Evolutionary conservation across 1,140 invertebrate species (phyloP), one percentile per base, ranked within the genome.

Genomic region (Drosophila ohnishii): DNA sequence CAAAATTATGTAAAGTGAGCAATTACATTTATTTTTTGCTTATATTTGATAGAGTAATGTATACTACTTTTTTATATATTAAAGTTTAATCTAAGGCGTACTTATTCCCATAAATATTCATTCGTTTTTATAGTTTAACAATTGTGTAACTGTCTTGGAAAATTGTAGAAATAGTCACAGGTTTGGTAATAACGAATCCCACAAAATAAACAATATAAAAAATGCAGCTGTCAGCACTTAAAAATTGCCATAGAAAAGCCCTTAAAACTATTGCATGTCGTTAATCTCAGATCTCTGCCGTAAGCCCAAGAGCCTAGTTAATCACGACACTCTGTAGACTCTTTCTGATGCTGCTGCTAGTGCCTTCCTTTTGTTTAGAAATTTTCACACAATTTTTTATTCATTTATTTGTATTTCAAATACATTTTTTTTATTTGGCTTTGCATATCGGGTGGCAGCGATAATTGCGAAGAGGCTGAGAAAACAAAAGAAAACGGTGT

Each of bases 301-400:
- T 9, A 48, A 57, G 51, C 63, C 51, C 42, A 25, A 50, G 53
- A 19, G 16, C 30, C 22, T 48, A 59, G 32, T 45, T 62, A 56
- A 70, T 75, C 77, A 61, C 71, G 53, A 48, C 67, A 44, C 62
- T 80, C 77, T 62, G 64, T 61, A 40, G 59, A 62, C 30, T 40
- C 50, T 50, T 40, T 56, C 44, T 50, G 48, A 30, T 28, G 50
- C 48, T 19, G 5, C 13, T n/a, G n/a, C 10, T 28, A 28, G n/a
- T 63, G 40, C 42, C 42, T 22, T 14, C 47, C 77, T 66, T 81
- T 73, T 75, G 70, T 73, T 67, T 72, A 34, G 6, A 14, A 56
- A 53, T 28, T 44, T 78, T 83, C 75, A 75, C 80, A 83, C 80
- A 37, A 76, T 78, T 81, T 63, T 74, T 64, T 82, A 58, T 66